Evolutionary conservation across 2,888 invertebrate species (phyloP).

Genomic region (Mythimna impura): DNA sequence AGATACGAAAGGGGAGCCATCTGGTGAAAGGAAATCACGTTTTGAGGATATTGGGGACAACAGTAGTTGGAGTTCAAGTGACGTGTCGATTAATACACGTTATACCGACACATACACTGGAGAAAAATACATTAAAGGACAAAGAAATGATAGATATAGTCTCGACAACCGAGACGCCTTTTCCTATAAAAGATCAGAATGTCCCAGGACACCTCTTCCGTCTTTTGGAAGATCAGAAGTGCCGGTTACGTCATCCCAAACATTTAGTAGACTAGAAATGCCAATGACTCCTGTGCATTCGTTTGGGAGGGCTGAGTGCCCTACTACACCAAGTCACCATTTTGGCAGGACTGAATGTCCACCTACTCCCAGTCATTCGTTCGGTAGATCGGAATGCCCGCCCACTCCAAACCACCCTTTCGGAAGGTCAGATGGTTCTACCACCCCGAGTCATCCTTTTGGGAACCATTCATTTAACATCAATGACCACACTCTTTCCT

Average conservation of each 20-base stretch:
- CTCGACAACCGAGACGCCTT: constrained; percentile 67
- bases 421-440: constrained; percentile 65
- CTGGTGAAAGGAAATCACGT: constrained; percentile 50
- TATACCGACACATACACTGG: constrained; percentile 54
- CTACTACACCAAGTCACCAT: constrained; percentile 75
- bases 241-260: constrained; percentile 67
- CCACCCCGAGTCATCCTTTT: constrained; percentile 67
- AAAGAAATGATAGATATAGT: constrained; percentile 65
- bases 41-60: constrained; percentile 54
- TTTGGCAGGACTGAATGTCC: constrained; percentile 69
- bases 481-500: constrained; percentile 69
- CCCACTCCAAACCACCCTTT: constrained; percentile 68
- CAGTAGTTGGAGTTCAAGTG: constrained; percentile 56
- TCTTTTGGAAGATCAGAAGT: constrained; percentile 71
- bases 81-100: constrained; percentile 53
- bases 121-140: constrained; percentile 49
- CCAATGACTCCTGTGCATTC: constrained; percentile 64
- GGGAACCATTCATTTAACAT: constrained; percentile 63
- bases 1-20: constrained; percentile 61
- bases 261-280: constrained; percentile 62
- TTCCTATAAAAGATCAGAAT: constrained; percentile 63
- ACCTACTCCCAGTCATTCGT: constrained; percentile 63
- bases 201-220: constrained; percentile 64
- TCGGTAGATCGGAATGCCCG: constrained; percentile 71
- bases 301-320: constrained; percentile 73